A percentile compares a stretch with the other conserved stretches of the same genome.
Evolutionary conservation across 2,113 vertebrate genomes (phyloP).

Genomic region (Hemibagrus wyckioides): DNA sequence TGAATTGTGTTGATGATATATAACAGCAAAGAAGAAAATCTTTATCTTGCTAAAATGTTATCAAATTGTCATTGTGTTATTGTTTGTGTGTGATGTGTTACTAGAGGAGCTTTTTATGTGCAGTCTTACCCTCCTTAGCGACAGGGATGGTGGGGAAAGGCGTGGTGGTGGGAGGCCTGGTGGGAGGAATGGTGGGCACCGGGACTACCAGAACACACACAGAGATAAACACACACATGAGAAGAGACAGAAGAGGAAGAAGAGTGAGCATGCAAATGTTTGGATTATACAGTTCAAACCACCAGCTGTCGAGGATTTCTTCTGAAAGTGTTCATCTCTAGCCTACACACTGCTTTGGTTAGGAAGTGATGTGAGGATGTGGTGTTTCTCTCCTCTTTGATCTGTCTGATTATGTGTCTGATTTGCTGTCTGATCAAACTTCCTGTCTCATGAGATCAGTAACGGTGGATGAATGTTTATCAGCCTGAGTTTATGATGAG

Average conservation of each 20-base stretch:
- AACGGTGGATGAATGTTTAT: slow-evolving; percentile 3
- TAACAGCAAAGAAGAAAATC: neutral
- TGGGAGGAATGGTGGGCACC: slow-evolving; percentile 42
- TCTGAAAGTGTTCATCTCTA: neutral
- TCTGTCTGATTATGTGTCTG: slow-evolving; percentile 35
- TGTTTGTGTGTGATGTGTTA: too few relatives aligned
- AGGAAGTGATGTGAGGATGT: neutral
- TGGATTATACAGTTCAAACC: slow-evolving; percentile 9
- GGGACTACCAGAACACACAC: slow-evolving; percentile 41
- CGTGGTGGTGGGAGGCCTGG: slow-evolving; percentile 40
- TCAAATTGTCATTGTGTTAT: neutral
- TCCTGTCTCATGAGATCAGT: neutral
- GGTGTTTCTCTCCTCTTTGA: neutral
- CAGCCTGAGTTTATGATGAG: neutral
- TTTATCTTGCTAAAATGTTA: neutral
- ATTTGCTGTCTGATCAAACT: slow-evolving; percentile 17
- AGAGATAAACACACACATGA: slow-evolving; percentile 10
- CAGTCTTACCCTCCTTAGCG: slow-evolving; percentile 51
- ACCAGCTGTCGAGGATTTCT: neutral
- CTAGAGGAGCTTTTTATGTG: neutral
- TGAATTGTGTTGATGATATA: too few relatives aligned
- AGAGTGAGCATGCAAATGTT: neutral
- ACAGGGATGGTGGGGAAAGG: slow-evolving; percentile 42
- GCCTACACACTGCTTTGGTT: neutral
- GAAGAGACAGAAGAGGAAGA: slow-evolving; percentile 13